Percentiles rank a stretch among this genome's conserved stretches.
These are phyloP conservation scores for Pseudomyrmex concolor DNA, from an alignment of 1,140 invertebrate genomes.

Conservation along the genomic window DNA sequence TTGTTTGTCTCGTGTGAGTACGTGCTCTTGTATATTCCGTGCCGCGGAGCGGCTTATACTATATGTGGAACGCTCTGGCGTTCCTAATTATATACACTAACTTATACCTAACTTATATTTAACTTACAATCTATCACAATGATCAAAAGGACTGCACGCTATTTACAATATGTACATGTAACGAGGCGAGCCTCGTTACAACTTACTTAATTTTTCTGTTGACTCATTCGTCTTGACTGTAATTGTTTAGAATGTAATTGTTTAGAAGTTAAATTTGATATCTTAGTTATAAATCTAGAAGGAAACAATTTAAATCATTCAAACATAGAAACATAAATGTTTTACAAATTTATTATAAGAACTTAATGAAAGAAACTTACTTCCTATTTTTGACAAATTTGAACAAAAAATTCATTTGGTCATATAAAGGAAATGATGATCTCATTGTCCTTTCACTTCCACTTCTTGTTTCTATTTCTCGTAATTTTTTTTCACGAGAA, in stretches of 20 bases:
- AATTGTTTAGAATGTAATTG: neutral
- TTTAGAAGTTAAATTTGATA: neutral
- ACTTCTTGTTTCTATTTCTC: conserved; percentile 11
- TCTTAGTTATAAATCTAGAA: conserved; percentile 12
- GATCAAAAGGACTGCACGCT: too few relatives aligned
- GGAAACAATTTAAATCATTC: neutral
- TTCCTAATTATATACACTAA: too few relatives aligned
- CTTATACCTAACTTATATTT: too few relatives aligned
- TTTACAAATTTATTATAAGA: neutral
- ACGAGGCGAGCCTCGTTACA: too few relatives aligned
- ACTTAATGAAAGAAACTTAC: conserved; percentile 11
- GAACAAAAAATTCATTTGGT: conserved; percentile 37
- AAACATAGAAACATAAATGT: conserved; percentile 9
- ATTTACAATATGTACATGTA: too few relatives aligned
- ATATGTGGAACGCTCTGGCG: too few relatives aligned
- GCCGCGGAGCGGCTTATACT: too few relatives aligned
- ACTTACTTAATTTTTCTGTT: conserved; percentile 10
- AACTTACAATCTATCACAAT: too few relatives aligned
- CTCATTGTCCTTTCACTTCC: conserved; percentile 6
- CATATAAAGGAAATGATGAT: conserved; percentile 7
- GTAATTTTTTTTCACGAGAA: conserved; percentile 24
- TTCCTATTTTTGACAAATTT: conserved; percentile 25
- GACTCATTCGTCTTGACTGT: neutral
- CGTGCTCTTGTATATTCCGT: too few relatives aligned
- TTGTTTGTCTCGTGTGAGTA: too few relatives aligned